These are phyloP conservation scores for Subanguina moxae DNA, from an alignment of 1,140 invertebrate species.

Conservation along the genomic window DNA sequence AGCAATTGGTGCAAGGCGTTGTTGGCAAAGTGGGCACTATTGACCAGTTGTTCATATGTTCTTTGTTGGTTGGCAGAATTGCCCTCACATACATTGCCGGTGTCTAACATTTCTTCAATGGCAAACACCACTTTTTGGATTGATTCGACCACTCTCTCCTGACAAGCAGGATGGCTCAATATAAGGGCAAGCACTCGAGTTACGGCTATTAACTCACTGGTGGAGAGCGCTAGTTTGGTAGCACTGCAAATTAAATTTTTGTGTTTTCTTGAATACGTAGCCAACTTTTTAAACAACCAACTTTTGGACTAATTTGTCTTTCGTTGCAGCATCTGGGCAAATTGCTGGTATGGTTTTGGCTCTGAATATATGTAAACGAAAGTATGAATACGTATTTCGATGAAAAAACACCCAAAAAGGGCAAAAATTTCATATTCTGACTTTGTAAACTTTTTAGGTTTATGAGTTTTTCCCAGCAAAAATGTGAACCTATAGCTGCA, in stretches of 20 bases:
- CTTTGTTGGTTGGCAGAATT: conserved; percentile 1
- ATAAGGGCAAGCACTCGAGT: conserved; percentile 20
- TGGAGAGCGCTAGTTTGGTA: conserved; percentile 23
- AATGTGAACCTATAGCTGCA: too few relatives aligned
- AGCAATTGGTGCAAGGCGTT: conserved; percentile 11
- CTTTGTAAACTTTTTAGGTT: too few relatives aligned
- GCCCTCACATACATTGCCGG: neutral
- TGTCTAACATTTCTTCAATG: conserved; percentile 3
- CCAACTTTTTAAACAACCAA: too few relatives aligned
- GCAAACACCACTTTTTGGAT: conserved; percentile 1
- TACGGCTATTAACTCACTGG: conserved; percentile 28
- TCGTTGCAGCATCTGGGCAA: neutral
- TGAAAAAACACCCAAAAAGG: too few relatives aligned
- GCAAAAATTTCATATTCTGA: too few relatives aligned
- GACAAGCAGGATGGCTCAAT: conserved; percentile 24
- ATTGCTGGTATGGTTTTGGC: conserved; percentile 12
- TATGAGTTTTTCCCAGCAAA: too few relatives aligned
- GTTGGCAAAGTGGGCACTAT: conserved; percentile 5
- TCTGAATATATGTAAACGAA: conserved; percentile 16
- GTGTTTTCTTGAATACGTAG: too few relatives aligned
- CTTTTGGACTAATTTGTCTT: conserved; percentile 15
- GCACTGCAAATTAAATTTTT: neutral
- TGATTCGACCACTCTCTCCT: conserved; percentile 12
- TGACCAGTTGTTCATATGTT: conserved; percentile 8
- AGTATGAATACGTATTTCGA: neutral